phyloP scores from a whole-genome alignment of 2,888 invertebrate genomes.

The Aradus depressus region DNA sequence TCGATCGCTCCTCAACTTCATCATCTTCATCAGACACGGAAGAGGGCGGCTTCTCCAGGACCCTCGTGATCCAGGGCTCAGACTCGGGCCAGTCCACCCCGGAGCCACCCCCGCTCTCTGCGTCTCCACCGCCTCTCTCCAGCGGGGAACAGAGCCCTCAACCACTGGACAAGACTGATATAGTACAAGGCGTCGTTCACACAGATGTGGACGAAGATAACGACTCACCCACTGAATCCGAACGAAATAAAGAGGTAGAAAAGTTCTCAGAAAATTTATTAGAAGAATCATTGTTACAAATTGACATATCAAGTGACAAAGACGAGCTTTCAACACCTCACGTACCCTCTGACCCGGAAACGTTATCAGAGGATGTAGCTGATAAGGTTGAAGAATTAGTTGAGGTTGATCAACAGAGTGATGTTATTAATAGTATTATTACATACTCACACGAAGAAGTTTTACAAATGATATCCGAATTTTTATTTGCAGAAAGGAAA shows the following conservation, averaged over 20 bases:
- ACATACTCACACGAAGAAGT: constrained; percentile 25
- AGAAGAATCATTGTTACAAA: background rate
- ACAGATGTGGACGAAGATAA: constrained; percentile 34
- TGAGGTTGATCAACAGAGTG: background rate
- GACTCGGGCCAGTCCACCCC: constrained; percentile 12
- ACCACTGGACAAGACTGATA: constrained; percentile 9
- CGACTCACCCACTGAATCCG: constrained; percentile 14
- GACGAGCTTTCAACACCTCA: background rate
- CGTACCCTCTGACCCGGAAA: constrained; percentile 8
- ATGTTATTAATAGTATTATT: constrained; percentile 23
- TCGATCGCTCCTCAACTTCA: constrained; percentile 24
- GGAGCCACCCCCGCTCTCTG: background rate
- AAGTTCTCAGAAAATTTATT: background rate
- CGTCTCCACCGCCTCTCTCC: constrained; percentile 3
- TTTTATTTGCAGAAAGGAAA: constrained; percentile 22
- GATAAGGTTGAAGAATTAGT: constrained; percentile 18
- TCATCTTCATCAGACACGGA: constrained; percentile 29
- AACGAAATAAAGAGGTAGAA: background rate
- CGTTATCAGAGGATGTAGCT: constrained; percentile 19
- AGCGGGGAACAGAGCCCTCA: background rate
- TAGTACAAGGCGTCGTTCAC: constrained; percentile 32
- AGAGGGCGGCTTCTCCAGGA: constrained; percentile 34
- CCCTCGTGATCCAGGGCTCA: constrained; percentile 38
- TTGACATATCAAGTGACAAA: constrained; percentile 10
- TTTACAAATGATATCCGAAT: constrained; percentile 22